Evolutionary conservation across 2,797 vertebrate genomes (phyloP), one percentile per base, ranked within the genome.

Genomic region (Tapera naevia): DNA sequence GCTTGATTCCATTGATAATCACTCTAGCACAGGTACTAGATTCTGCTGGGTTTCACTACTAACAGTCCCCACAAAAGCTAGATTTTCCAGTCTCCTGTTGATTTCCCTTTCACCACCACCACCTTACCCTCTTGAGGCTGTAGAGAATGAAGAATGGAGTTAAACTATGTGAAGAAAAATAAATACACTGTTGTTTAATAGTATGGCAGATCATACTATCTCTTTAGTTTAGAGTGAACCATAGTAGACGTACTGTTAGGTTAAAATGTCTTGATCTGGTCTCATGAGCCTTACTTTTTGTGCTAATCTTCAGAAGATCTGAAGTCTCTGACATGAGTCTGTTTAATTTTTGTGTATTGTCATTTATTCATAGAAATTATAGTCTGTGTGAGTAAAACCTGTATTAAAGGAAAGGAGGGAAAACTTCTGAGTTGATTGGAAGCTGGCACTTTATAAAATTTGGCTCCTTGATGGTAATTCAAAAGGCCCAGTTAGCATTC

Each of bases 21-120:
- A 98, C 96, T 98, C 97, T 96, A 98, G 97, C 93, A 97, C 98
- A 99, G 99, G 99, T 99, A 98, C 91, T 97, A 95, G 96, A 97
- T 91, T 88, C 81, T 78, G 74, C 73, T 93, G 92, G 48, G 83
- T 94, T 97, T 96, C 69, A 91, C 94, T 97, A 96, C 92, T 96
- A 94, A 97, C 92, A 76, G 35, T 86, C 71, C 61, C 61, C 13
- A 13, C 69, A 88, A 94, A 83, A 14, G 60, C 81, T 87, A 14
- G 27, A 53, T 73, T 86, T 80, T 90, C 58, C 86, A 83, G 88
- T 93, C 11, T 75, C 4, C 41, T 91, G n/a, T 86, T 95, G 73
- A 86, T 94, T 90, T 85, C 13, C 82, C 53, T 7, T 70, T 61
- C 62, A 76, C 60, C 72, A 54, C 9, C 35, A 66, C 74, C 74